Evolutionary conservation across 2,113 vertebrate species (phyloP).

Genomic region (Athene cunicularia): DNA sequence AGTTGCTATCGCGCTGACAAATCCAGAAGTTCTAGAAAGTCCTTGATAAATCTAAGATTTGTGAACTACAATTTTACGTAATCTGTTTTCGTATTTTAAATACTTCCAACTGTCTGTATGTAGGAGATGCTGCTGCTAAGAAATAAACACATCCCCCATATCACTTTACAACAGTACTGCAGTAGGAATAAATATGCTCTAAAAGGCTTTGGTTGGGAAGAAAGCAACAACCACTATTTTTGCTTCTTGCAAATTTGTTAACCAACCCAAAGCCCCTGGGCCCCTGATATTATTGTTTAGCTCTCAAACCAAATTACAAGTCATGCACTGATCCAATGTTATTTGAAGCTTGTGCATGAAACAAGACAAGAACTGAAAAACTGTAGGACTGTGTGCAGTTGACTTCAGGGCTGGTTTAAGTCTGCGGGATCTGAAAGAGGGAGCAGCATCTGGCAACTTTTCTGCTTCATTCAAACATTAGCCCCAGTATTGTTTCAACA

Average conservation of each 20-base stretch:
- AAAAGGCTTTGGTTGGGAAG: background rate
- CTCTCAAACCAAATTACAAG: background rate
- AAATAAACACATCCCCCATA: constrained; percentile 12
- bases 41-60: background rate
- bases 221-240: constrained; percentile 5
- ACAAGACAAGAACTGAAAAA: background rate
- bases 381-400: background rate
- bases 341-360: background rate
- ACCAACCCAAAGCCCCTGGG: background rate
- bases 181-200: background rate
- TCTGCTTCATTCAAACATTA: background rate
- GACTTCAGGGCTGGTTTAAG: background rate
- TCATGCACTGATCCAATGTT: accelerated
- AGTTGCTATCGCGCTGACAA: accelerated
- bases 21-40: background rate
- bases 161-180: background rate
- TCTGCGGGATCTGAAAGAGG: background rate
- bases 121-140: constrained; percentile 21
- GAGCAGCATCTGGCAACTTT: background rate
- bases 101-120: background rate
- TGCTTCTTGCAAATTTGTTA: background rate
- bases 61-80: background rate
- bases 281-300: background rate
- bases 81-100: constrained; percentile 11
- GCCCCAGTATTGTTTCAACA: background rate